Base-by-base conservation (phyloP, 2,113 vertebrate genomes). In the Nothoprocta perdicaria region DNA sequence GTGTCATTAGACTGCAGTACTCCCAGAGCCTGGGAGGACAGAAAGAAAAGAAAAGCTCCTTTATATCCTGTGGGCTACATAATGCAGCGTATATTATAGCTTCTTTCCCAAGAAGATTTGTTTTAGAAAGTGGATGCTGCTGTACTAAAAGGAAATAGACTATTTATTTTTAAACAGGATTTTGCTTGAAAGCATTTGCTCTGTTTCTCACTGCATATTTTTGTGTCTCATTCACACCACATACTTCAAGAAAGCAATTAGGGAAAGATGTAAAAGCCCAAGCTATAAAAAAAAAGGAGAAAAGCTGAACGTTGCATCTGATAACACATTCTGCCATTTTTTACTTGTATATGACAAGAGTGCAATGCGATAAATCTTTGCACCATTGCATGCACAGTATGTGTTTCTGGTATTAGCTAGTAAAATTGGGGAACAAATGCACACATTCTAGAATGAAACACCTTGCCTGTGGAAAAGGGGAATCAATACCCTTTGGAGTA, bases 101-200 rank as follows among this genome's bases (percentile, higher is more conserved):
- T 92, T 65, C 27, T 23, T 92, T 48, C 17, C 12, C 31, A 60
- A 38, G 45, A 50, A 31, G 18, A 55, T 74, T 45, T 58, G 40
- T 58, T 79, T 84, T 73, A 12, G 75, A 92, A 86, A 69, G 84
- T 66, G 11, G 29, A 87, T 93, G 67, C 29, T 87, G 61, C 77
- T 78, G 68, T 60, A 75, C 50, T 73, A 50, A 88, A 84, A 86
- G 78, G 48, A 80, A 84, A 62, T 48, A 68, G n/a, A 21, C 12
- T 27, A 69, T 93, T 89, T 85, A 90, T 90, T 88, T 94, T 92
- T 91, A 89, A 94, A 41, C 16, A 75, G 33, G 7, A 5, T 24
- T 93, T 65, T 87, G 58, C 67, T 48, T 40, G 60, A 87, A 94
- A 33, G 33, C n/a, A n/a, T 67, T 92, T 78, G 12, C 38, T 24